Conservation (phyloP, 92 coral and sea anemone genomes). For the Porites divaricata region DNA sequence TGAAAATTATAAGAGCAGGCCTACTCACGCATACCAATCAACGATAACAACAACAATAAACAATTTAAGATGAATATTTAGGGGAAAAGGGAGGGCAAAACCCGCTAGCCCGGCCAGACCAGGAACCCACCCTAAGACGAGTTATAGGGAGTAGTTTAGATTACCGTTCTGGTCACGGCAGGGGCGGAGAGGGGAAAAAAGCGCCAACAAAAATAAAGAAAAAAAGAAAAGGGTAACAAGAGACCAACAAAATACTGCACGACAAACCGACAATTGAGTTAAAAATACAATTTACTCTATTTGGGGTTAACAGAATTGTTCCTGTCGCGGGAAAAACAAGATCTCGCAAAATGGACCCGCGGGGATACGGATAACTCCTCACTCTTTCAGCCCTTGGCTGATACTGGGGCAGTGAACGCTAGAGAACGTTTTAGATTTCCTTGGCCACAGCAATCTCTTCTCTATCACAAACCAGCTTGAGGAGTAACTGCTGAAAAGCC, state of each 20-base stretch:
- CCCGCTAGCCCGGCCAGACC: conserved; percentile 42
- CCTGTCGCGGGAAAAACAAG: background rate
- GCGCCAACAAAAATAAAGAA: background rate
- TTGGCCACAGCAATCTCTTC: background rate
- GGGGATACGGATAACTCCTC: background rate
- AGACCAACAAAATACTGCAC: background rate
- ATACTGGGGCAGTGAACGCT: background rate
- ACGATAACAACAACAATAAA: background rate
- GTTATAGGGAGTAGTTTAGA: conserved; percentile 41
- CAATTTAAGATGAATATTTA: no score
- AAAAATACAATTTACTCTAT: no score
- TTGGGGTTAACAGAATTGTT: no score
- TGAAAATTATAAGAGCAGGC: no score
- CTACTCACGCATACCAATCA: background rate
- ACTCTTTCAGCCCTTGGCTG: background rate
- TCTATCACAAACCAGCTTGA: background rate
- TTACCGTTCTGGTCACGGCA: conserved; percentile 30
- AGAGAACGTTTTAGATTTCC: background rate
- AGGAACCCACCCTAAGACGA: conserved; percentile 33
- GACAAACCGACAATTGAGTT: no score
- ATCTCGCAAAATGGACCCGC: background rate
- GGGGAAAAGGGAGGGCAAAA: conserved; percentile 2
- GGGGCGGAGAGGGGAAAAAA: background rate
- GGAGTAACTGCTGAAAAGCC: background rate
- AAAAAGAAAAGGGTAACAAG: background rate